A percentile compares a stretch with the other conserved stretches of the same genome.
These are phyloP conservation scores for Dicrostonyx torquatus DNA, from an alignment of 2,797 vertebrate species.

Conservation along the genomic window DNA sequence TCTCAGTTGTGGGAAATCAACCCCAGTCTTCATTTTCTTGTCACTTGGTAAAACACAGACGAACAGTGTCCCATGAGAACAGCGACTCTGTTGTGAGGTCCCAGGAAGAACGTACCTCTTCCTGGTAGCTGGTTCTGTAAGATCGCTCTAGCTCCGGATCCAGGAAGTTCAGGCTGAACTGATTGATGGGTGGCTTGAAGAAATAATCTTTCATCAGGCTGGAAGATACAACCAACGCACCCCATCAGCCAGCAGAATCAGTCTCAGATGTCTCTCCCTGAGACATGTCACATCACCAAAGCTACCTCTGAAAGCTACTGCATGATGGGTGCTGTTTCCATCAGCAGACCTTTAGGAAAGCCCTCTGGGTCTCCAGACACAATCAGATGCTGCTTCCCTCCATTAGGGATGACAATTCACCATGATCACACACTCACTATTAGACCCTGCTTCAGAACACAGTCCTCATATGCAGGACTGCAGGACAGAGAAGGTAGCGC, in stretches of 20 bases:
- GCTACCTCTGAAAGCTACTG: not conserved
- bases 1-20: not conserved
- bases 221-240: conserved; percentile 61
- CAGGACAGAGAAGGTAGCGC: not conserved
- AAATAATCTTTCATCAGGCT: conserved; percentile 99
- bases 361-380: not conserved
- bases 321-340: not conserved
- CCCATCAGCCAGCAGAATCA: not conserved
- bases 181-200: conserved; percentile 99
- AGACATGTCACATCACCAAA: not conserved
- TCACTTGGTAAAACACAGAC: conserved; percentile 50
- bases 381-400: not conserved
- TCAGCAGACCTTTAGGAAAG: not conserved
- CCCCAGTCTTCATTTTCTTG: not conserved
- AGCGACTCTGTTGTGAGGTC: not conserved
- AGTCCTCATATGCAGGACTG: not conserved
- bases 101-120: conserved; percentile 89
- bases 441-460: conserved; percentile 17
- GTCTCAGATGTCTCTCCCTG: not conserved
- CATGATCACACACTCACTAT: not conserved
- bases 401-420: not conserved
- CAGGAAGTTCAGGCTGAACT: conserved; percentile 97
- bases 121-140: conserved; percentile 95
- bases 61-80: not conserved
- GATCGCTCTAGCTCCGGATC: conserved; percentile 92